Base-by-base conservation (phyloP, 1,140 invertebrate genomes). In the Sitodiplosis mosellana region DNA sequence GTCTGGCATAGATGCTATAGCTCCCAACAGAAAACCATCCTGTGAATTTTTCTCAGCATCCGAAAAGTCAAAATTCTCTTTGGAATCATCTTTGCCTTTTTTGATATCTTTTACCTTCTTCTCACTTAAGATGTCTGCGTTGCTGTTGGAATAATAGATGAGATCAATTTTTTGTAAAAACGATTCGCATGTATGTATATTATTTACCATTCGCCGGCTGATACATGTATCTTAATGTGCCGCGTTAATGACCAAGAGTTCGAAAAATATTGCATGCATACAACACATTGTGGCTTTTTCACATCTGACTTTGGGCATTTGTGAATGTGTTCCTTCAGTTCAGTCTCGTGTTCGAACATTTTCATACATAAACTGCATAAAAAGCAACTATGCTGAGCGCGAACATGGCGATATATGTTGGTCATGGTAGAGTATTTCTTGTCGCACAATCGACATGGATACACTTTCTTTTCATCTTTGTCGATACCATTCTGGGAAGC, bases 391-490 rank as follows among this genome's bases (percentile, higher is more conserved):
- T 48, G 18, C 22, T 48, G 47, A 5, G 41, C 20, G 3, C 41
- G 22, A 20, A 48, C 43, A 43, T 48, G 47, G 12, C 34, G 42
- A 33, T 44, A 33, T 12, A 48, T 33, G 36, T 48, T 48, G 12
- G 22, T 43, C n/a, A 43, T 34, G 11, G 40, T 43, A 5, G 41
- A 20, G 18, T 48, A 48, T 34, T 40, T 48, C 34, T 33, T n/a
- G 11, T 41, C 33, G n/a, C 47, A 48, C 2, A 48, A 36, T 34
- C 43, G 15, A 44, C 47, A 48, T 10, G 15, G 15, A 19, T 43
- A 44, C 6, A 51, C 52, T 33, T 59, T 54, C 14, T 55, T 50
- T 46, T 59, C 51, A 33, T 36, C n/a, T 41, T 27, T 27, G 3
- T 27, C 27, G 27, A 10, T 27, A 10, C 27, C 27, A 27, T 27